Conservation (phyloP, 2,888 invertebrate genomes). For the Dasypolia templi region DNA sequence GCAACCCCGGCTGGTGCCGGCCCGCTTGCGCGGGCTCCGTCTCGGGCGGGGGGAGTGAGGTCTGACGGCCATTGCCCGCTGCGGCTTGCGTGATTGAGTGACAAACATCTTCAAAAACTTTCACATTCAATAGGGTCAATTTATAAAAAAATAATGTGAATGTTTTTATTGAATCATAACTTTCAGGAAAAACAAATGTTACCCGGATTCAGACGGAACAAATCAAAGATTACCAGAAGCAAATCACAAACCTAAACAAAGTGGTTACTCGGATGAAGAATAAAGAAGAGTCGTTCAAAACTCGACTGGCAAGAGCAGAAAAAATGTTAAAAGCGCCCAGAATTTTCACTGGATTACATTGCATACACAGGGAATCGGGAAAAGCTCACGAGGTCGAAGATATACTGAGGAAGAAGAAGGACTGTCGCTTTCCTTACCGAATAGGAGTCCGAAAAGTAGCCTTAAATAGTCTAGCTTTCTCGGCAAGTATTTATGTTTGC, state of each 20-base stretch:
- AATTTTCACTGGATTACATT: conserved; percentile 9
- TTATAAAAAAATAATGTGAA: background rate
- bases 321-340: background rate
- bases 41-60: too few species aligned
- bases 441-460: conserved; percentile 4
- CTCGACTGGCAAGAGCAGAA: background rate
- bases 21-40: too few species aligned
- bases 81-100: too few species aligned
- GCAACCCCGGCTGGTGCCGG: too few species aligned
- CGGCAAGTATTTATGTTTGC: conserved; percentile 8
- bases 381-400: background rate
- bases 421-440: conserved; percentile 4
- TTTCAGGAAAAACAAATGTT: conserved; percentile 3
- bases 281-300: conserved; percentile 12
- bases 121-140: too few species aligned
- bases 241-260: conserved; percentile 4
- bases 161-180: background rate
- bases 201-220: background rate
- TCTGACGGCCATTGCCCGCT: too few species aligned
- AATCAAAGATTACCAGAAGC: background rate
- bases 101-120: background rate
- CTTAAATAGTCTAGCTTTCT: conserved; percentile 16
- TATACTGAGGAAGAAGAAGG: background rate
- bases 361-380: background rate
- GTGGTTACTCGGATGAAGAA: conserved; percentile 4